Evolutionary conservation across 1,140 invertebrate species (phyloP), one percentile per base, ranked within the genome.

Genomic region (Drosophila micromelanica): DNA sequence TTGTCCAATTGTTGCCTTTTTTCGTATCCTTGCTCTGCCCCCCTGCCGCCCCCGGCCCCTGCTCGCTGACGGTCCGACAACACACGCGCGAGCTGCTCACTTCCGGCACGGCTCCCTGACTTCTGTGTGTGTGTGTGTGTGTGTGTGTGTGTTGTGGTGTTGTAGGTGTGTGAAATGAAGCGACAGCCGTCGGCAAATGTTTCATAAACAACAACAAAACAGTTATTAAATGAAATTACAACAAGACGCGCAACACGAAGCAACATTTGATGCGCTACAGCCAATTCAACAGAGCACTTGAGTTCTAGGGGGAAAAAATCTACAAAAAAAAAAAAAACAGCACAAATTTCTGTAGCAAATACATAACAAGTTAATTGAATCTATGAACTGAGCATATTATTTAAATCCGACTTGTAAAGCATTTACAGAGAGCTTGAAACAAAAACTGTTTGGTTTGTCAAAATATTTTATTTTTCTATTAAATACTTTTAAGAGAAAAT

Each of bases 181-280:
- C 78, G 84, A 84, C 85, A 84, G 85, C 76, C 79, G 64, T 72
- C 73, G 85, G 82, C 78, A 87, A 86, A 86, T 87, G 82, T 87
- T 82, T 78, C 82, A 81, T 87, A 87, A 81, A 82, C 81, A 85
- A 85, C 67, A 81, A 82, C 69, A 85, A 84, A 89, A 90, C 73
- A 90, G 78, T 80, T 90, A 90, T 85, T 90, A 90, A 80, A 77
- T 82, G 52, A 76, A 81, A 80, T 76, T 73, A 85, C 67, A 71
- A 75, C 51, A 74, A 76, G 43, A 75, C 62, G 61, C 61, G 30
- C 57, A 45, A 48, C 45, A 67, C 45, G 60, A 40, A 52, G 71
- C 48, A 59, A 48, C 37, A 57, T 55, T 38, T 43, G 20, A 68
- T 77, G 55, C 75, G 30, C 70, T 73, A 59, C 57, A 13, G 8